Evolutionary conservation across 2,797 vertebrate species (phyloP), one percentile per base, ranked within the genome.

Genomic region (Amniataba percoides): DNA sequence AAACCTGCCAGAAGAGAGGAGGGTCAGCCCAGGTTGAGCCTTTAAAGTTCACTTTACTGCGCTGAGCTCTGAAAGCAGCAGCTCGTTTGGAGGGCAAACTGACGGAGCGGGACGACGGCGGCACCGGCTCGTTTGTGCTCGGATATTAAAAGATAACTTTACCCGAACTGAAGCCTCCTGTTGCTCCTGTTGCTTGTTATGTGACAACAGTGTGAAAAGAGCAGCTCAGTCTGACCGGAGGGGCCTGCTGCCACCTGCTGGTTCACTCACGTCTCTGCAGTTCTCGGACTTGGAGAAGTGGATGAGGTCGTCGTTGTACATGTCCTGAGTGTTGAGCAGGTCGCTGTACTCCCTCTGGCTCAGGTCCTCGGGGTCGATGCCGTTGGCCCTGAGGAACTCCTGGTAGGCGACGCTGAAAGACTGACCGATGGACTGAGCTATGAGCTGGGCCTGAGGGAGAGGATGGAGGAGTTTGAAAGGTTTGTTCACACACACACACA

Each of bases 281-380:
- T 99, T 99, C 94, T 99, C 98, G 0, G 98, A 99, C 92, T 99
- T 99, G 86, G 98, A 99, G 92, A 99, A 99, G 92, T 99, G 98
- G 91, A 99, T 97, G 93, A 99, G 95, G 94, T 99, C 98, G 2
- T 99, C 98, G 31, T 99, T 99, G 95, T 99, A 99, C 98, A 99
- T 99, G 94, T 99, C 98, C 91, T 99, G 98, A 90, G 98, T 99
- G 93, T 97, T 99, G 85, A 99, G 98, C 87, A 99, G 94, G 92
- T 99, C 97, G 2, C 97, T 99, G 74, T 99, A 99, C 85, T 99
- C 98, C 87, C 97, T 95, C 95, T 99, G 98, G 93, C 98, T 99
- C 85, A 99, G 95, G 59, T 99, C 98, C 90, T 98, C 97, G 0
- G 98, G 98, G 90, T 99, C 97, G 86, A 99, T 99, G 80, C 98